These are phyloP conservation scores for Chaunax sp. DNA, from an alignment of 2,797 vertebrate species.

Conservation along the genomic window DNA sequence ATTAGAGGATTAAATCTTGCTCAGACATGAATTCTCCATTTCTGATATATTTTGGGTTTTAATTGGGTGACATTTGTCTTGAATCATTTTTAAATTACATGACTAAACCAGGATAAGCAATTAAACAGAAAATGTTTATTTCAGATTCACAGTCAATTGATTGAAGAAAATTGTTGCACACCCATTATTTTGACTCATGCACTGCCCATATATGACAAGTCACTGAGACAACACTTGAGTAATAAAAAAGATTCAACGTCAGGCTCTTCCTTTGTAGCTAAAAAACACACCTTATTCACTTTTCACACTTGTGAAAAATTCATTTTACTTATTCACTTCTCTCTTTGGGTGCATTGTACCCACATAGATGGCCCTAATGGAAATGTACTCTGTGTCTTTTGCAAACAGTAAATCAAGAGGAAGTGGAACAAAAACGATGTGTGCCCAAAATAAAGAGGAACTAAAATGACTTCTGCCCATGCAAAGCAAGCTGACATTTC, in stretches of 20 bases:
- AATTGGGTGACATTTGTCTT: not conserved
- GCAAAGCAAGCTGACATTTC: constrained; percentile 67
- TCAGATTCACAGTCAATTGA: not conserved
- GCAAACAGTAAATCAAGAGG: constrained; percentile 58
- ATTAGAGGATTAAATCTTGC: not conserved
- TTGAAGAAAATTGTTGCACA: not conserved
- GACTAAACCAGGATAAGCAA: not conserved
- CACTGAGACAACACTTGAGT: not conserved
- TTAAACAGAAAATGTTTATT: not conserved
- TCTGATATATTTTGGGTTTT: not conserved
- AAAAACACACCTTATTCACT: constrained; percentile 21
- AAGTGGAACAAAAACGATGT: constrained; percentile 70
- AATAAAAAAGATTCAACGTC: not conserved
- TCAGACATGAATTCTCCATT: not conserved
- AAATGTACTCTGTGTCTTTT: constrained; percentile 49
- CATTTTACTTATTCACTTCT: constrained; percentile 17
- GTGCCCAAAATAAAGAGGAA: constrained; percentile 58
- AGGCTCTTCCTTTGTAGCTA: not conserved
- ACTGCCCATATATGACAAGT: not conserved
- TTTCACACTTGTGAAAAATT: not conserved
- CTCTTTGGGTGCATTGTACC: constrained; percentile 8
- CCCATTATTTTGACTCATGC: not conserved
- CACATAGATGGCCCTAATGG: constrained; percentile 17
- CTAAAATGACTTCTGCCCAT: constrained; percentile 56
- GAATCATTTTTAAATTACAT: constrained; percentile 3